Percentiles rank a stretch among this genome's conserved stretches.
Evolutionary conservation across 2,888 invertebrate species (phyloP).

Genomic region (Watsonalla binaria): DNA sequence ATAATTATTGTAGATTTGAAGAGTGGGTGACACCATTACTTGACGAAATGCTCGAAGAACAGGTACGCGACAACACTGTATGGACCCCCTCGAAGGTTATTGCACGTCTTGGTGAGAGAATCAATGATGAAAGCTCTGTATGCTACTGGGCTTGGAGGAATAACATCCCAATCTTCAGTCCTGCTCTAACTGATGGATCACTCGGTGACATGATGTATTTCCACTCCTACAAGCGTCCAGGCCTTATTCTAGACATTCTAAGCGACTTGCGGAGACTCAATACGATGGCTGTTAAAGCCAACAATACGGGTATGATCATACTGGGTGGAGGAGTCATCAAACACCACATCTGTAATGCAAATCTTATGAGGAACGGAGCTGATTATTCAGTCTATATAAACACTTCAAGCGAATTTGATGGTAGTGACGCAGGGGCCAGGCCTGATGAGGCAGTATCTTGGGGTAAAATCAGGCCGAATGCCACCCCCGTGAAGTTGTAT

Average conservation of each 20-base stretch:
- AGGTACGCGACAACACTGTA: constrained; percentile 82
- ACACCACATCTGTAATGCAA: constrained; percentile 99
- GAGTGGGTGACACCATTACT: constrained; percentile 97
- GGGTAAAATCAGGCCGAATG: constrained; percentile 96
- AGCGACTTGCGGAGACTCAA: constrained; percentile 94
- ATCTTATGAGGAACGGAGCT: constrained; percentile 99
- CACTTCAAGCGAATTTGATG: constrained; percentile 97
- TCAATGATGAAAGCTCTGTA: constrained; percentile 93
- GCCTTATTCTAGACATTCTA: constrained; percentile 94
- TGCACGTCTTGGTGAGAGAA: constrained; percentile 90
- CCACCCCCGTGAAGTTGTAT: constrained; percentile 94
- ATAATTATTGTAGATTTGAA: constrained; percentile 98
- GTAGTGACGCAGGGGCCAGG: constrained; percentile 97
- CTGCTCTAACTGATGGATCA: constrained; percentile 98
- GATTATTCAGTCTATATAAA: constrained; percentile 97
- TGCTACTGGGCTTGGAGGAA: constrained; percentile 98
- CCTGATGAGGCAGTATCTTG: constrained; percentile 99
- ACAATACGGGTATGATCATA: constrained; percentile 97
- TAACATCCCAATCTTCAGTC: constrained; percentile 98
- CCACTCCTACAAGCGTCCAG: constrained; percentile 95
- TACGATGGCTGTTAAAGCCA: constrained; percentile 94
- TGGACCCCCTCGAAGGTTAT: constrained; percentile 90
- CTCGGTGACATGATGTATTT: constrained; percentile 99
- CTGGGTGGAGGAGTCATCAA: constrained; percentile 98
- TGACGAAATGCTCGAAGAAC: constrained; percentile 93